Conservation (phyloP, 2,888 invertebrate genomes). For the Tiphia femorata region DNA sequence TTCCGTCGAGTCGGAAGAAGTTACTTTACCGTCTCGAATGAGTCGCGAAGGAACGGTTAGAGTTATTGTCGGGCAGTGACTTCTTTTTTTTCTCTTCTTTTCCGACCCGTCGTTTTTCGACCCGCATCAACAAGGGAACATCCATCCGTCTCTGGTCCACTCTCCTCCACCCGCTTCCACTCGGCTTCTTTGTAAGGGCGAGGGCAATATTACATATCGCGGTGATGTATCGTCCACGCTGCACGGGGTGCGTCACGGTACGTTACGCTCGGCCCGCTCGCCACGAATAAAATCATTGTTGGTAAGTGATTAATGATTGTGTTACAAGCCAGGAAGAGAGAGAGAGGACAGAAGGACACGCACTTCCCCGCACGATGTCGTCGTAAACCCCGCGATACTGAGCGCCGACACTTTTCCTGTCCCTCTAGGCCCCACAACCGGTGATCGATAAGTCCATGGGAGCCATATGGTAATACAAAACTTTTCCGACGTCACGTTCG, state of each 20-base stretch:
- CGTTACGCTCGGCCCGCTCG: constrained; percentile 54
- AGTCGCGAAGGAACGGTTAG: too few relatives aligned
- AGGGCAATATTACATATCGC: constrained; percentile 47
- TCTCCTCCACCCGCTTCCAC: constrained; percentile 15
- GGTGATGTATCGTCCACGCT: constrained; percentile 46
- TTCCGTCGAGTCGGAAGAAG: too few relatives aligned
- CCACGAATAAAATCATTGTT: constrained; percentile 64
- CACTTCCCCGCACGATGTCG: constrained; percentile 26
- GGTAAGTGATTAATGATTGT: constrained; percentile 57
- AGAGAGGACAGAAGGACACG: too few relatives aligned
- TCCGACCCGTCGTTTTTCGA: too few relatives aligned
- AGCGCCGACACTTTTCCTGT: constrained; percentile 22
- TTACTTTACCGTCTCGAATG: too few relatives aligned
- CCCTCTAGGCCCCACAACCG: constrained; percentile 4
- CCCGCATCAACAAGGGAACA: too few relatives aligned
- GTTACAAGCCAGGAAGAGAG: constrained; percentile 42
- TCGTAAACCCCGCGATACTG: constrained; percentile 42
- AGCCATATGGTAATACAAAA: not conserved
- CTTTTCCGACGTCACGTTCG: not conserved
- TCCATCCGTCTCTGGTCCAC: too few relatives aligned
- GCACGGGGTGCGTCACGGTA: constrained; percentile 48
- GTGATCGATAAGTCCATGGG: constrained; percentile 28
- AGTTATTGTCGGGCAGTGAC: too few relatives aligned
- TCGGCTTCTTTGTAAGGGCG: constrained; percentile 20
- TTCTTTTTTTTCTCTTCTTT: too few relatives aligned